Conservation (phyloP, 2,888 invertebrate genomes). For the Tridacna gigas region DNA sequence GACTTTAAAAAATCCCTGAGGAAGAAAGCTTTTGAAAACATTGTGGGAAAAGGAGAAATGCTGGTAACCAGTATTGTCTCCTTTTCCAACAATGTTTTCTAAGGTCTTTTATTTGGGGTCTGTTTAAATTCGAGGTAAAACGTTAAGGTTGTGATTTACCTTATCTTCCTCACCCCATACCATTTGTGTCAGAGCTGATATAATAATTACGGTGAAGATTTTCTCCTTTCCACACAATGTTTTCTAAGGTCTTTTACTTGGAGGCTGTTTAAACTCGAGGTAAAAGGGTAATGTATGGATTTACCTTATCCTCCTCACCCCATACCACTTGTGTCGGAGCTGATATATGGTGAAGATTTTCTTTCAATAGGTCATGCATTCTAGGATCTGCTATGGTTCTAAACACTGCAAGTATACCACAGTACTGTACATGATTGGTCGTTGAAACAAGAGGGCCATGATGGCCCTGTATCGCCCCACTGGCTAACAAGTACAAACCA, state of each 20-base stretch:
- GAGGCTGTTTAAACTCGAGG: background rate
- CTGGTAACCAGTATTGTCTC: no score
- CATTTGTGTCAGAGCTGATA: constrained; percentile 76
- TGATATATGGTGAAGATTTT: constrained; percentile 66
- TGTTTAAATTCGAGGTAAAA: background rate
- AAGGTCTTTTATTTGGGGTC: background rate
- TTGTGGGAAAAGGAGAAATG: no score
- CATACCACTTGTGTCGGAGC: constrained; percentile 79
- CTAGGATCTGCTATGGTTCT: constrained; percentile 64
- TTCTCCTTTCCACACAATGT: background rate
- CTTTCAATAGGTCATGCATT: constrained; percentile 67
- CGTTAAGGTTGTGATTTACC: constrained; percentile 54
- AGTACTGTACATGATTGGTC: no score
- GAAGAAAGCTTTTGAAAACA: no score
- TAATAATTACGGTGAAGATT: constrained; percentile 33
- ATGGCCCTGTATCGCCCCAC: no score
- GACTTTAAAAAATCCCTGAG: no score
- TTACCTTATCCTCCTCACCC: constrained; percentile 80
- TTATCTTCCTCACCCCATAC: constrained; percentile 81
- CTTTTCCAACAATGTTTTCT: background rate
- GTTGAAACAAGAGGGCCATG: no score
- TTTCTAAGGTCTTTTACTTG: background rate
- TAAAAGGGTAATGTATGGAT: background rate
- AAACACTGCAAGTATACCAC: constrained; percentile 63
- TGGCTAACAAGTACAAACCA: no score